phyloP scores from a whole-genome alignment of 2,888 invertebrate species.

The Syrista parreyssii region DNA sequence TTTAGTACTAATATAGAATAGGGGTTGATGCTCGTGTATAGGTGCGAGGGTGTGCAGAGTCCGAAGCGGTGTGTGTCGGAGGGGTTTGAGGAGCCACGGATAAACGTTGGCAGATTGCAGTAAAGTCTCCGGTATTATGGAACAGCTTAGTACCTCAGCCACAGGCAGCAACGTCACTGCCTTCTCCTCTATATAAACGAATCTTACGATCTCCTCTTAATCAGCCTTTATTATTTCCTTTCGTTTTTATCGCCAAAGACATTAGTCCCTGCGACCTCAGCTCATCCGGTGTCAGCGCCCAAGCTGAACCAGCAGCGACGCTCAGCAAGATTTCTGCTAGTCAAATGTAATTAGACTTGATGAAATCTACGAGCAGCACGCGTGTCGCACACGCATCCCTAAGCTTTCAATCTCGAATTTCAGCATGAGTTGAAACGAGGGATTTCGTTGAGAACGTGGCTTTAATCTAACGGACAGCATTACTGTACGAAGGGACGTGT shows the following conservation, averaged over 20 bases:
- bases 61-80: not conserved
- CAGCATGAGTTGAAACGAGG: no score
- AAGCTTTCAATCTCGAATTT: no score
- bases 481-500: no score
- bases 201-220: constrained; percentile 43
- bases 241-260: not conserved
- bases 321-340: no score
- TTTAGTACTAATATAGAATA: constrained; percentile 43
- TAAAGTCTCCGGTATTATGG: constrained; percentile 31
- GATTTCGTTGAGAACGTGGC: no score
- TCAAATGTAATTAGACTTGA: no score
- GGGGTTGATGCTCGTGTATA: constrained; percentile 11
- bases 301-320: no score
- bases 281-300: not conserved
- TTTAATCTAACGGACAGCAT: no score
- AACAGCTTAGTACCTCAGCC: constrained; percentile 15
- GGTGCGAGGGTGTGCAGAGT: not conserved
- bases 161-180: not conserved
- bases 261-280: constrained; percentile 1
- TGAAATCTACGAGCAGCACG: no score
- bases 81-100: constrained; percentile 21
- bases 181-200: constrained; percentile 27
- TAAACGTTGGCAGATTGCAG: constrained; percentile 32
- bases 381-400: no score
- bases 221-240: constrained; percentile 23